These are phyloP conservation scores for Rostratula benghalensis DNA, from an alignment of 2,113 vertebrate species.

Conservation along the genomic window DNA sequence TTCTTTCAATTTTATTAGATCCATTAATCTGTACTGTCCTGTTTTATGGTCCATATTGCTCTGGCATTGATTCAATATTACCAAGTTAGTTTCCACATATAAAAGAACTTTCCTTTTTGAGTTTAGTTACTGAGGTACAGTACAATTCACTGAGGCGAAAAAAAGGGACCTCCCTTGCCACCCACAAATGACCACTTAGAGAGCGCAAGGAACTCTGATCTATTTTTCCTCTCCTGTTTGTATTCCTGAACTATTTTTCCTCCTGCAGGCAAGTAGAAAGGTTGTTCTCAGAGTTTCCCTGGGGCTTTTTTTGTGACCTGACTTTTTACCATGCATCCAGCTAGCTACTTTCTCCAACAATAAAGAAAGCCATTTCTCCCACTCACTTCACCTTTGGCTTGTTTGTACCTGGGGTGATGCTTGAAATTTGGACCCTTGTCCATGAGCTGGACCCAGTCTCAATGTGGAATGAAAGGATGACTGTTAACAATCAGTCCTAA, in stretches of 20 bases:
- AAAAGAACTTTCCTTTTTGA: background rate
- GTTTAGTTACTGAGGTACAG: background rate
- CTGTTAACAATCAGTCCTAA: background rate
- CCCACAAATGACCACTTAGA: background rate
- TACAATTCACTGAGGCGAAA: background rate
- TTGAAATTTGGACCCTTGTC: background rate
- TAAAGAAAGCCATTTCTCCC: background rate
- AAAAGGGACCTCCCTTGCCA: background rate
- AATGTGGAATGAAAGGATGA: background rate
- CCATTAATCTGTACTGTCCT: conserved; percentile 25
- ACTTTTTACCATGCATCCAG: background rate
- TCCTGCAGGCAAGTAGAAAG: background rate
- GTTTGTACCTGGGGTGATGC: background rate
- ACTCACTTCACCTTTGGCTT: background rate
- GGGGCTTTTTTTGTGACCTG: background rate
- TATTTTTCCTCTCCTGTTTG: background rate
- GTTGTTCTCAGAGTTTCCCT: background rate
- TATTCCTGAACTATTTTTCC: background rate
- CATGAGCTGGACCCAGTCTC: background rate
- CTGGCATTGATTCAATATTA: background rate
- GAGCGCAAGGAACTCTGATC: background rate
- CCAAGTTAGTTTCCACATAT: background rate
- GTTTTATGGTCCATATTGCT: background rate
- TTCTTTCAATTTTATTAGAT: conserved; percentile 12
- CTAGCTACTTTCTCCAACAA: background rate